Evolutionary conservation across 2,888 invertebrate species (phyloP).

Genomic region (Peribatodes rhomboidaria): DNA sequence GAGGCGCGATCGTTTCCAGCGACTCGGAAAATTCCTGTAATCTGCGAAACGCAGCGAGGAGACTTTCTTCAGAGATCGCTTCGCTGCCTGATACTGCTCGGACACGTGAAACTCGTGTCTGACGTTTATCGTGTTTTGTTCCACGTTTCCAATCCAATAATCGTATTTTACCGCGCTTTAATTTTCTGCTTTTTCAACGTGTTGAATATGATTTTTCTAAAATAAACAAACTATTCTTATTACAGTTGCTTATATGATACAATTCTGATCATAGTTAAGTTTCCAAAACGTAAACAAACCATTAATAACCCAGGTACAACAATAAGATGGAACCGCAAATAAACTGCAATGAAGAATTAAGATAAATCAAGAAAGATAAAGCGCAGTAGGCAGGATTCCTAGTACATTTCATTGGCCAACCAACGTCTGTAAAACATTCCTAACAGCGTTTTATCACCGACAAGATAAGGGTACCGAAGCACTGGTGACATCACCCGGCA

Average conservation of each 20-base stretch:
- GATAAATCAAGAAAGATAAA: slow-evolving; percentile 39
- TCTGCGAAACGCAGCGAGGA: slow-evolving; percentile 56
- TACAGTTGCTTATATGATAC: too few relatives aligned
- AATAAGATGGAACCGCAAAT: slow-evolving; percentile 22
- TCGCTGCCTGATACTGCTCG: slow-evolving; percentile 56
- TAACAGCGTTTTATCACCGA: slow-evolving; percentile 74
- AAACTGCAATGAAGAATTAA: slow-evolving; percentile 33
- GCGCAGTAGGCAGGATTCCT: slow-evolving; percentile 46
- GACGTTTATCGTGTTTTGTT: slow-evolving; percentile 29
- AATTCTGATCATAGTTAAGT: neutral
- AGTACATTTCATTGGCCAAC: slow-evolving; percentile 59
- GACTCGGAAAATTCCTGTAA: slow-evolving; percentile 85
- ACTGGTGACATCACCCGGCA: slow-evolving; percentile 79
- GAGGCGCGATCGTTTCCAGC: slow-evolving; percentile 81
- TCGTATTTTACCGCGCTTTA: neutral
- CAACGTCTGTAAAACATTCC: slow-evolving; percentile 69
- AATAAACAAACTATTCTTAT: neutral
- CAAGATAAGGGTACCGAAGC: slow-evolving; percentile 77
- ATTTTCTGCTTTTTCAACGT: neutral
- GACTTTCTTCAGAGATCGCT: slow-evolving; percentile 78
- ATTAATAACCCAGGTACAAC: slow-evolving; percentile 3
- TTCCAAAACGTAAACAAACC: slow-evolving; percentile 12
- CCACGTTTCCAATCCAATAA: slow-evolving; percentile 9
- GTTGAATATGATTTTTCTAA: neutral
- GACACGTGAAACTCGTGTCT: slow-evolving; percentile 64